These are phyloP conservation scores for Taenioides sp. DNA, from an alignment of 2,797 vertebrate genomes.

Conservation along the genomic window DNA sequence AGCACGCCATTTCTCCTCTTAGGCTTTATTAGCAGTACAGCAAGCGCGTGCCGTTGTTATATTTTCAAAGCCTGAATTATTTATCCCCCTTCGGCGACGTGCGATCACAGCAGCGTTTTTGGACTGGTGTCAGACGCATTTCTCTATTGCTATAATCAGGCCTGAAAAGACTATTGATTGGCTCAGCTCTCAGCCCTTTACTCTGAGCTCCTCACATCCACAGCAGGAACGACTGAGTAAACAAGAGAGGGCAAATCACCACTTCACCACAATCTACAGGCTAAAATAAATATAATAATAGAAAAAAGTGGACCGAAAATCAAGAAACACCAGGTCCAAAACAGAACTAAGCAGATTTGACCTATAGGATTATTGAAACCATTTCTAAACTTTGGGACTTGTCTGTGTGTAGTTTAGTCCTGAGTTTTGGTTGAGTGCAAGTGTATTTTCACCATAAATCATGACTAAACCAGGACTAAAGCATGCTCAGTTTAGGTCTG, in stretches of 20 bases:
- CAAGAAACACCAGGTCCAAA: too few relatives aligned
- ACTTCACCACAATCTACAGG: not conserved
- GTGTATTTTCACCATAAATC: too few relatives aligned
- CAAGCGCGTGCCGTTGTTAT: constrained; percentile 12
- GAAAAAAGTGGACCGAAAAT: too few relatives aligned
- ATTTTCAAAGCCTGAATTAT: constrained; percentile 33
- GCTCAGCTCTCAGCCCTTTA: constrained; percentile 20
- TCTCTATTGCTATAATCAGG: constrained; percentile 30
- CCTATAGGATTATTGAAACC: too few relatives aligned
- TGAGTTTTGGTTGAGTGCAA: too few relatives aligned
- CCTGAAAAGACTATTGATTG: constrained; percentile 52
- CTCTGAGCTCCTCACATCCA: not conserved
- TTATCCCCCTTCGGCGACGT: constrained; percentile 27
- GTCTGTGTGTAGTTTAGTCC: too few relatives aligned
- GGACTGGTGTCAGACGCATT: constrained; percentile 35
- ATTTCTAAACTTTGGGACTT: too few relatives aligned
- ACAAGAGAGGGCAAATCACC: not conserved
- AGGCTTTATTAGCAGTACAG: constrained; percentile 22
- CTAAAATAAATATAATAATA: not conserved
- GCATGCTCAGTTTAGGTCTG: too few relatives aligned
- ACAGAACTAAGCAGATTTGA: too few relatives aligned
- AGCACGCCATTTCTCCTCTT: constrained; percentile 8
- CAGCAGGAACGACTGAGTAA: not conserved
- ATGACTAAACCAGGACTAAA: too few relatives aligned
- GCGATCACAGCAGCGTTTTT: constrained; percentile 26